Conservation (phyloP, 2,113 vertebrate genomes). For the Sylvilagus bachmani region DNA sequence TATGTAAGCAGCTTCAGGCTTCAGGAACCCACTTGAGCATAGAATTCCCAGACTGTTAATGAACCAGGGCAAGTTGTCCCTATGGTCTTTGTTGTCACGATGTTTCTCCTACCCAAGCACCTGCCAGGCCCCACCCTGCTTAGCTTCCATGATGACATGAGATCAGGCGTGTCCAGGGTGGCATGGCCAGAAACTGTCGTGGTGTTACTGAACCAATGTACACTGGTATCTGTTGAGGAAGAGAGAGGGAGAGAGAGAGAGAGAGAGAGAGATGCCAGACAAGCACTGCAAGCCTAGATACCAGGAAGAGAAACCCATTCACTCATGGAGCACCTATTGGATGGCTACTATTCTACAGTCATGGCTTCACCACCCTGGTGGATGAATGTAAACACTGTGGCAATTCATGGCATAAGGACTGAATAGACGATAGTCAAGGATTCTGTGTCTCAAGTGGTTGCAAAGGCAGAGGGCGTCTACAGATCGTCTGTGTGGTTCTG, state of each 20-base stretch:
- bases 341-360: neutral
- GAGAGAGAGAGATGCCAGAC: neutral
- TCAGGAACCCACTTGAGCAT: neutral
- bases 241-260: neutral
- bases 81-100: neutral
- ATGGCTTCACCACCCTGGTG: neutral
- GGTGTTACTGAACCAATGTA: neutral
- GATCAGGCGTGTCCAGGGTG: too few species aligned
- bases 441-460: neutral
- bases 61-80: conserved; percentile 10
- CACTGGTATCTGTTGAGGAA: neutral
- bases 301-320: conserved; percentile 7
- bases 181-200: too few species aligned
- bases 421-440: neutral
- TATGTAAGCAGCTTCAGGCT: neutral
- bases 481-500: neutral
- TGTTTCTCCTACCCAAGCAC: too few species aligned
- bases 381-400: neutral
- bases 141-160: too few species aligned
- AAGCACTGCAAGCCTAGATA: neutral
- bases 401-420: neutral
- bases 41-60: neutral
- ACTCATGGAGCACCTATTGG: neutral
- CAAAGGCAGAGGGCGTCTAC: neutral
- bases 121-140: too few species aligned